phyloP scores from a whole-genome alignment of 2,888 invertebrate species.

The Drosophila neutralis region DNA sequence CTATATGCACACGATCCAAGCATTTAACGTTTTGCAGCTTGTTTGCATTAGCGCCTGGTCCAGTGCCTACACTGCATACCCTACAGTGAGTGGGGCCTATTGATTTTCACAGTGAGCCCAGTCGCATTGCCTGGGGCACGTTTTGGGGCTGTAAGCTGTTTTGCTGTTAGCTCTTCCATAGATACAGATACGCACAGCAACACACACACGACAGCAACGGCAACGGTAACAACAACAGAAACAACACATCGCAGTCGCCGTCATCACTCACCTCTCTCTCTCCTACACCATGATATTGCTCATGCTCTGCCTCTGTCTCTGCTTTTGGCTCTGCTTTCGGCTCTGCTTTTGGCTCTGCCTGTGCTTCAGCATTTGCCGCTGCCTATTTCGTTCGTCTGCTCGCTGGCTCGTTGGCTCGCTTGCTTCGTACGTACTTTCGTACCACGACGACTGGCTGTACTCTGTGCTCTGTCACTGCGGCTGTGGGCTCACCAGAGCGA shows the following conservation, averaged over 20 bases:
- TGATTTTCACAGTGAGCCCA: conserved; percentile 41
- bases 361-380: conserved; percentile 36
- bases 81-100: conserved; percentile 41
- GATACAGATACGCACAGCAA: conserved; percentile 56
- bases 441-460: conserved; percentile 59
- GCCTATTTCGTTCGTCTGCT: conserved; percentile 59
- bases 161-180: conserved; percentile 57
- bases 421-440: conserved; percentile 51
- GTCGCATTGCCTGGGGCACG: conserved; percentile 39
- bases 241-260: conserved; percentile 57
- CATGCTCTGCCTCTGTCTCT: conserved; percentile 4
- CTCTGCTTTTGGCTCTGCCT: conserved; percentile 12
- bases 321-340: conserved; percentile 1
- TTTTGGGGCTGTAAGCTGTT: conserved; percentile 40
- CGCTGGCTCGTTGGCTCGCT: conserved; percentile 51
- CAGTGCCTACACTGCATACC: conserved; percentile 50
- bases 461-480: conserved; percentile 43
- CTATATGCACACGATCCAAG: conserved; percentile 29
- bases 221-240: conserved; percentile 4
- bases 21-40: conserved; percentile 28
- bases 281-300: not conserved
- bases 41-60: conserved; percentile 37
- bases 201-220: conserved; percentile 1
- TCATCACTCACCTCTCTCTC: conserved; percentile 9
- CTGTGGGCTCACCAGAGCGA: conserved; percentile 58